Conservation (phyloP, 1,140 invertebrate species). For the Epicauta chinensis region DNA sequence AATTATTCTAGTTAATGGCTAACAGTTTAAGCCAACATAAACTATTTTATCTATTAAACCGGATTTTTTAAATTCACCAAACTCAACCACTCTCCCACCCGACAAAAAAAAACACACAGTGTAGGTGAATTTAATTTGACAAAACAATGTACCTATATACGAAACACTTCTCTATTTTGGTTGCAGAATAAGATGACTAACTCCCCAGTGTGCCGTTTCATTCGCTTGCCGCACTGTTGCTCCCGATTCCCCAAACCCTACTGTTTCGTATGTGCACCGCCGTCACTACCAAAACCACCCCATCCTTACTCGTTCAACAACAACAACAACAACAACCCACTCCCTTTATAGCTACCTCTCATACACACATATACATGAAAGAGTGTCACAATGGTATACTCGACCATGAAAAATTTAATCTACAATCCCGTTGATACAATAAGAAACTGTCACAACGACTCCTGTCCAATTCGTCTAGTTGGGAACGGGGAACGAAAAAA, state of each 20-base stretch:
- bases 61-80: too few species aligned
- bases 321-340: background rate
- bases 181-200: slow-evolving; percentile 15
- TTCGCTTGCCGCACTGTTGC: slow-evolving; percentile 24
- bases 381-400: slow-evolving; percentile 16
- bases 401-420: slow-evolving; percentile 37
- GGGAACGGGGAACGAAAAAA: too few species aligned
- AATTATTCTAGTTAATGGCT: too few species aligned
- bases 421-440: slow-evolving; percentile 24
- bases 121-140: slow-evolving; percentile 24
- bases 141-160: slow-evolving; percentile 15
- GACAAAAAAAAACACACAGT: background rate
- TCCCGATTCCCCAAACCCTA: slow-evolving; percentile 13
- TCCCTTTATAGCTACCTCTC: slow-evolving; percentile 10
- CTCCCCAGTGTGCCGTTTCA: slow-evolving; percentile 27
- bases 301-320: too few species aligned
- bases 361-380: slow-evolving; percentile 4
- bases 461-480: too few species aligned
- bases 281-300: slow-evolving; percentile 1
- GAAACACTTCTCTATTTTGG: slow-evolving; percentile 15
- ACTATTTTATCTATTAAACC: too few species aligned
- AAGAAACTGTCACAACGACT: slow-evolving; percentile 30
- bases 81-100: background rate
- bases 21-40: too few species aligned
- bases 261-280: slow-evolving; percentile 3